Evolutionary conservation across 2,797 vertebrate species (phyloP).

Genomic region (Morelia viridis): DNA sequence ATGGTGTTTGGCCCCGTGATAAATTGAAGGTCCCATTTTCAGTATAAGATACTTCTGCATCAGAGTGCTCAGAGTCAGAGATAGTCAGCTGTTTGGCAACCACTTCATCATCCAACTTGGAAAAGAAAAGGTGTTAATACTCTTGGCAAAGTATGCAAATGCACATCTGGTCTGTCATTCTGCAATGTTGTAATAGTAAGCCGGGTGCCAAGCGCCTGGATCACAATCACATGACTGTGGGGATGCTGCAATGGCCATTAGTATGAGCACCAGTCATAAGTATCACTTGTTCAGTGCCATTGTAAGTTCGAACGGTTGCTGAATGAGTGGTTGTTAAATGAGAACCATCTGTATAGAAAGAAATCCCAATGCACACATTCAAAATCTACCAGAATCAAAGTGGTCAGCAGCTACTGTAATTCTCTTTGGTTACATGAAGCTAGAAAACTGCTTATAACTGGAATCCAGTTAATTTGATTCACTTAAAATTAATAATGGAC

Average conservation of each 20-base stretch:
- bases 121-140: conserved; percentile 24
- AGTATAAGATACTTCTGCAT: conserved; percentile 93
- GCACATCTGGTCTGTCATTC: not conserved
- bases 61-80: conserved; percentile 95
- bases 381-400: not conserved
- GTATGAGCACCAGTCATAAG: too few species aligned
- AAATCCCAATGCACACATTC: not conserved
- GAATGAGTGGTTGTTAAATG: not conserved
- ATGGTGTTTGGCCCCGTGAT: conserved; percentile 92
- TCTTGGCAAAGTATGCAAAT: not conserved
- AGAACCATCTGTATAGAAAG: not conserved
- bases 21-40: conserved; percentile 97
- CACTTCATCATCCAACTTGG: conserved; percentile 87
- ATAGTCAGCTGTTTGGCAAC: conserved; percentile 89
- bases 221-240: too few species aligned
- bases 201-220: too few species aligned
- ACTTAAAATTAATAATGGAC: not conserved
- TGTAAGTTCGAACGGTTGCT: too few species aligned
- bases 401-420: too few species aligned
- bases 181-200: too few species aligned
- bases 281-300: too few species aligned
- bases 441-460: not conserved
- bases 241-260: too few species aligned
- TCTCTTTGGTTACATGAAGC: not conserved
- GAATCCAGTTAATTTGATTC: not conserved